Percentiles rank a stretch among this genome's conserved stretches.
Evolutionary conservation across 2,888 invertebrate species (phyloP).

Genomic region (Actias luna): DNA sequence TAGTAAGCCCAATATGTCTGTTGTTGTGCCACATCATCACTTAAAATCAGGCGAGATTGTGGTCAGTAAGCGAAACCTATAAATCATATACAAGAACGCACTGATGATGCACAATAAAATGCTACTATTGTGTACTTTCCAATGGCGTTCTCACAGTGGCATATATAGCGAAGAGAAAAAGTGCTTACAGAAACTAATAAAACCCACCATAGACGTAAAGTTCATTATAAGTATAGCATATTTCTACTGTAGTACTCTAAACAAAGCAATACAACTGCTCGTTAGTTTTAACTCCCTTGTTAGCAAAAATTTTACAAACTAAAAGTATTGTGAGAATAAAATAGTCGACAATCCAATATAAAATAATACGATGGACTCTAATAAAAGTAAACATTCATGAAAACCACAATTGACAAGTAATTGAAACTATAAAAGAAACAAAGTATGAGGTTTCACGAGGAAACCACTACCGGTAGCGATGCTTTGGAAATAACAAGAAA

Average conservation of each 20-base stretch:
- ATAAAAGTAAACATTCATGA: conserved; percentile 6
- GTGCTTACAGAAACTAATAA: no score
- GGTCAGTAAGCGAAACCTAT: no score
- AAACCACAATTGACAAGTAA: conserved; percentile 8
- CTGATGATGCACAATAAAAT: no score
- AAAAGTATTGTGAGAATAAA: background rate
- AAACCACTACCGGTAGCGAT: background rate
- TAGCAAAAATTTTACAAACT: background rate
- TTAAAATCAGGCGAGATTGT: no score
- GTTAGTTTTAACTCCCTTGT: background rate
- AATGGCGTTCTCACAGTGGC: no score
- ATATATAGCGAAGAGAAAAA: no score
- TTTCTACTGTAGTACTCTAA: background rate
- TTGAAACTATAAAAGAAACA: conserved; percentile 9
- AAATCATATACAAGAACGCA: no score
- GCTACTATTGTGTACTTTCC: no score
- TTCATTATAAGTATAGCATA: background rate
- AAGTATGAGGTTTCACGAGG: background rate
- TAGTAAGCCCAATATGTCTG: no score
- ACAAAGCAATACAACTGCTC: background rate
- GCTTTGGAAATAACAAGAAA: conserved; percentile 18
- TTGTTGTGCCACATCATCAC: no score
- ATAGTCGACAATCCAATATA: background rate
- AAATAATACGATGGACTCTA: background rate
- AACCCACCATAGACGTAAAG: no score